These are phyloP conservation scores for Prenolepis imparis DNA, from an alignment of 2,888 invertebrate species.

Conservation along the genomic window DNA sequence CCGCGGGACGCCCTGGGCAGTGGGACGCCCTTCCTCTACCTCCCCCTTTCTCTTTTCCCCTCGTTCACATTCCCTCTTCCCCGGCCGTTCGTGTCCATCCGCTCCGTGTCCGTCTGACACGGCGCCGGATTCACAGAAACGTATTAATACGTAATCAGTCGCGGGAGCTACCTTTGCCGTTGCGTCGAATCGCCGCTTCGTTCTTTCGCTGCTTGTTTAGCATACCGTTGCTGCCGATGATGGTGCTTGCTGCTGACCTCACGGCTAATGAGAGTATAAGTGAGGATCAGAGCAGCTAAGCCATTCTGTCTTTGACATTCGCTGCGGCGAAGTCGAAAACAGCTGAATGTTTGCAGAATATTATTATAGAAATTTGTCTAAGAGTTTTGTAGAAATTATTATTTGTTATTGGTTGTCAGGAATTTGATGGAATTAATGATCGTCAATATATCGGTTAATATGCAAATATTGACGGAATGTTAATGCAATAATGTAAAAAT, in stretches of 20 bases:
- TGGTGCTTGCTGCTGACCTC: constrained; percentile 48
- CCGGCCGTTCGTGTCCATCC: constrained; percentile 65
- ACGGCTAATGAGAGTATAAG: constrained; percentile 68
- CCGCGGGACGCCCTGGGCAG: constrained; percentile 81
- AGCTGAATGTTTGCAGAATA: constrained; percentile 2
- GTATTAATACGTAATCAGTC: constrained; percentile 84
- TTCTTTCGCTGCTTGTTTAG: constrained; percentile 72
- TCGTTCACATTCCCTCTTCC: constrained; percentile 43
- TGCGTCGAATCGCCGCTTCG: constrained; percentile 61
- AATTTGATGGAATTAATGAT: background rate
- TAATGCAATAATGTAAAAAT: background rate
- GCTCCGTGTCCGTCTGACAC: constrained; percentile 77
- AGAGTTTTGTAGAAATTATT: background rate
- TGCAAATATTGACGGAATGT: background rate
- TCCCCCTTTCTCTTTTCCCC: background rate
- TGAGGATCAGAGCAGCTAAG: constrained; percentile 36
- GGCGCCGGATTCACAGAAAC: constrained; percentile 81
- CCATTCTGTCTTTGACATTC: constrained; percentile 34
- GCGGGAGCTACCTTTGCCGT: constrained; percentile 75
- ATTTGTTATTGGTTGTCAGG: background rate
- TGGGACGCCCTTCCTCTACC: constrained; percentile 67
- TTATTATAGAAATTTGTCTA: too few relatives aligned
- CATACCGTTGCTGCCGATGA: constrained; percentile 67
- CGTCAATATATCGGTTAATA: background rate
- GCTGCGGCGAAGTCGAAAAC: background rate